Conservation (phyloP, 23 tunicate genomes). For the Styela clava region DNA sequence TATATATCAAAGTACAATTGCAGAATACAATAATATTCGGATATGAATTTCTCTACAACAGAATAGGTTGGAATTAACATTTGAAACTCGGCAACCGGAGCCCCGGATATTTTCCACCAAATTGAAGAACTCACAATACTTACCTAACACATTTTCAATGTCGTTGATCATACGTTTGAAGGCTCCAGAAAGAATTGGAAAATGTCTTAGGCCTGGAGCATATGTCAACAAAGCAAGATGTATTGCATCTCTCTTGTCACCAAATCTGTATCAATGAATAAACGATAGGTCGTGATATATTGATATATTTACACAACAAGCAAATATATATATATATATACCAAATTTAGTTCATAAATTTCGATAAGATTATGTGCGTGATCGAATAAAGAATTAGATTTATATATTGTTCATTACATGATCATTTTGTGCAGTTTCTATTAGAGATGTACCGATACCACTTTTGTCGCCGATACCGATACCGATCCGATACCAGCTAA, state of each 20-base stretch:
- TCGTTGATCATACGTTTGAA: background rate
- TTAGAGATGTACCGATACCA: too few relatives aligned
- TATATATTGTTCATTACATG: too few relatives aligned
- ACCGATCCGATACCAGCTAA: too few relatives aligned
- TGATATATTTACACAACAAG: too few relatives aligned
- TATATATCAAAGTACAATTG: background rate
- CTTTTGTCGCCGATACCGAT: too few relatives aligned
- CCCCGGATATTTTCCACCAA: background rate
- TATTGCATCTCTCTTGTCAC: constrained; percentile 21
- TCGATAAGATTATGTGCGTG: too few relatives aligned
- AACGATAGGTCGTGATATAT: too few relatives aligned
- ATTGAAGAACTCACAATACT: background rate
- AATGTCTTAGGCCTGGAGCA: constrained; percentile 26
- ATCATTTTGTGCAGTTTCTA: too few relatives aligned
- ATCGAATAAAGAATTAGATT: too few relatives aligned
- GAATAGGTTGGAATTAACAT: background rate
- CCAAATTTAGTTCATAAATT: too few relatives aligned
- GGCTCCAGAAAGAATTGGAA: constrained; percentile 33
- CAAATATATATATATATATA: too few relatives aligned
- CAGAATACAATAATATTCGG: background rate
- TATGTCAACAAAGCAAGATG: constrained; percentile 10
- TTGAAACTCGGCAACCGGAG: background rate
- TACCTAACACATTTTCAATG: background rate
- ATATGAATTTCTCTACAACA: background rate
- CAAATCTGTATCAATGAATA: constrained; percentile 36